Conservation (phyloP, 2,888 invertebrate genomes). For the Seira musarum region DNA sequence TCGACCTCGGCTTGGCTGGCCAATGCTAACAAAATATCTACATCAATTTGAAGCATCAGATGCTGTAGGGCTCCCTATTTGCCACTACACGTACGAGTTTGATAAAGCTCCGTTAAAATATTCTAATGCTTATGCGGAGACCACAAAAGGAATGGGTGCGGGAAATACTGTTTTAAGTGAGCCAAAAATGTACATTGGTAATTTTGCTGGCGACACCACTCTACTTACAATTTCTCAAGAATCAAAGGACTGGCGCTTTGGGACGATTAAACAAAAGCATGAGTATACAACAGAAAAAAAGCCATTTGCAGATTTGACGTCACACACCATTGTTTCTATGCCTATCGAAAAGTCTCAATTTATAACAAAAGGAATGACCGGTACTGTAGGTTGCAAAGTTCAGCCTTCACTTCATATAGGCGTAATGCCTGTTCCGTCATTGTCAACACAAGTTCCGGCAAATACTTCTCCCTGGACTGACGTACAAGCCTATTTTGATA, state of each 20-base stretch:
- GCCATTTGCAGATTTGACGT: not conserved
- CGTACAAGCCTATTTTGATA: constrained; percentile 11
- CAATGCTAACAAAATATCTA: not conserved
- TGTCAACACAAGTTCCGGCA: not conserved
- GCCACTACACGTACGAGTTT: constrained; percentile 7
- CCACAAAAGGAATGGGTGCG: not conserved
- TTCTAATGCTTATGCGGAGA: not conserved
- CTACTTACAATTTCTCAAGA: not conserved
- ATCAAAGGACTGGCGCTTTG: not conserved
- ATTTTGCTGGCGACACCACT: not conserved
- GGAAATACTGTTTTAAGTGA: not conserved
- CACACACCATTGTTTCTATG: not conserved
- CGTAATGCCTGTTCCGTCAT: constrained; percentile 1
- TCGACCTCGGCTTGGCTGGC: not conserved
- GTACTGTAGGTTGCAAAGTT: not conserved
- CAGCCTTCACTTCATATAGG: constrained; percentile 15
- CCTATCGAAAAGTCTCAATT: constrained; percentile 8
- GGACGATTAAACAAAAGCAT: not conserved
- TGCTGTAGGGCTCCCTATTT: constrained; percentile 4
- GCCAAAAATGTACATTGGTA: not conserved
- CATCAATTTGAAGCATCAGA: constrained; percentile 1
- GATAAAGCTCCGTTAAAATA: not conserved
- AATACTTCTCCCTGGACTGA: constrained; percentile 3
- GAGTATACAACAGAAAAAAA: not conserved
- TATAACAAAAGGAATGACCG: not conserved